Evolutionary conservation across 2,888 invertebrate genomes (phyloP).

Genomic region (Tipula unca): DNA sequence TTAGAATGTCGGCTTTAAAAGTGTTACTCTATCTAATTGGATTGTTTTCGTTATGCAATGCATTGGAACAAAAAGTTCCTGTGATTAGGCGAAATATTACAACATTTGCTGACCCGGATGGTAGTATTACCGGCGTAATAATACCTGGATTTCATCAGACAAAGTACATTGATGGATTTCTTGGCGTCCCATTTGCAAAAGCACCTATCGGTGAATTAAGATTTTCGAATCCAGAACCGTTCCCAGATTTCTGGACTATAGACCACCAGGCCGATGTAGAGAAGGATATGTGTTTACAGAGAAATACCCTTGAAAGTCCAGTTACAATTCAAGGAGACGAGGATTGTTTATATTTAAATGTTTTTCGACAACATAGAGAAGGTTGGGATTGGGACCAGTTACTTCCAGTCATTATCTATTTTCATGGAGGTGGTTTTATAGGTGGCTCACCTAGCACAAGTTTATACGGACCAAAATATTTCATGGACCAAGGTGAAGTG

Average conservation of each 20-base stretch:
- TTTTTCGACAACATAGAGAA: constrained; percentile 40
- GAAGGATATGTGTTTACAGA: background rate
- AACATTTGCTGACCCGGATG: background rate
- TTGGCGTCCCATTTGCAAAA: background rate
- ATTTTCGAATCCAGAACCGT: background rate
- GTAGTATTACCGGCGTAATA: background rate
- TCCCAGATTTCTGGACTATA: background rate
- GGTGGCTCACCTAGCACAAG: constrained; percentile 41
- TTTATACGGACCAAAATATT: constrained; percentile 44
- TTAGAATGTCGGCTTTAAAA: background rate
- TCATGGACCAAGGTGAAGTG: constrained; percentile 44
- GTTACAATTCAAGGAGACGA: constrained; percentile 38
- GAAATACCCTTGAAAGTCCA: too few species aligned
- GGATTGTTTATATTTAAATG: constrained; percentile 46
- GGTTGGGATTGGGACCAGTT: too few species aligned
- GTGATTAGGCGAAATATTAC: background rate
- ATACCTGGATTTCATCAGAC: background rate
- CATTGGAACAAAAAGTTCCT: background rate
- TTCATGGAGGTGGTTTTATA: constrained; percentile 48
- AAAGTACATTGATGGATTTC: background rate
- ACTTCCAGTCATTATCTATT: constrained; percentile 46
- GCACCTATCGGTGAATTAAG: background rate
- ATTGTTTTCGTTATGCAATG: background rate
- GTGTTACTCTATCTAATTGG: background rate
- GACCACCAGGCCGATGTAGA: background rate